Evolutionary conservation across 2,888 invertebrate species (phyloP).

Genomic region (Drosophila nr. fundita): DNA sequence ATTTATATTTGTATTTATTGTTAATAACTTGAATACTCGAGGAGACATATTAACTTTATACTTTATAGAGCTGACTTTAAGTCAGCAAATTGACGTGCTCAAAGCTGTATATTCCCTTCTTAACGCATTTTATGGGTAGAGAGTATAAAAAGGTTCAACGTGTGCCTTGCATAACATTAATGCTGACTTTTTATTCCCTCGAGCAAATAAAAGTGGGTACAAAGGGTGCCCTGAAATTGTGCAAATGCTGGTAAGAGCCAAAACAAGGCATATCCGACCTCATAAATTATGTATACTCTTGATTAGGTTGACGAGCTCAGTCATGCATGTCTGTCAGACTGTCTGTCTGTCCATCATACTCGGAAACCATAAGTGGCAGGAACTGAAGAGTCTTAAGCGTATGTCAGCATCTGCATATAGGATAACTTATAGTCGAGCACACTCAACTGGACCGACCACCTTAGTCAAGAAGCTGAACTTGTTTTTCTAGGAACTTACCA

Average conservation of each 20-base stretch:
- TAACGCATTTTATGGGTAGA: background rate
- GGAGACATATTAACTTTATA: background rate
- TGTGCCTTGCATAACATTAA: slow-evolving; percentile 64
- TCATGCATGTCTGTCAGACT: background rate
- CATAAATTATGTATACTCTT: background rate
- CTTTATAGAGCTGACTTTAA: background rate
- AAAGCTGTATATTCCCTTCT: background rate
- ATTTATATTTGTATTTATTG: background rate
- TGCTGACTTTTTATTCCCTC: slow-evolving; percentile 40
- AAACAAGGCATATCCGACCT: background rate
- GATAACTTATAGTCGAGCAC: background rate
- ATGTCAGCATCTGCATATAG: background rate
- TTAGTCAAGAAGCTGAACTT: background rate
- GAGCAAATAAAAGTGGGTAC: slow-evolving; percentile 1
- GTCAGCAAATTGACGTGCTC: background rate
- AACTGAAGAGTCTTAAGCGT: background rate
- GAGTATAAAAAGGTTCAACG: slow-evolving; percentile 11
- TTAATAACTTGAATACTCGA: background rate
- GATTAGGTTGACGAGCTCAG: background rate
- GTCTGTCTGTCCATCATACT: background rate
- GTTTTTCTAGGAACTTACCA: slow-evolving; percentile 86
- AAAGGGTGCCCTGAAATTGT: slow-evolving; percentile 1
- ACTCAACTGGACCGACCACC: background rate
- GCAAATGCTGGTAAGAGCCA: slow-evolving; percentile 3
- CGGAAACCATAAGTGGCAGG: background rate